These are phyloP conservation scores for Heliornis fulica DNA, from an alignment of 2,113 vertebrate species.

Conservation along the genomic window DNA sequence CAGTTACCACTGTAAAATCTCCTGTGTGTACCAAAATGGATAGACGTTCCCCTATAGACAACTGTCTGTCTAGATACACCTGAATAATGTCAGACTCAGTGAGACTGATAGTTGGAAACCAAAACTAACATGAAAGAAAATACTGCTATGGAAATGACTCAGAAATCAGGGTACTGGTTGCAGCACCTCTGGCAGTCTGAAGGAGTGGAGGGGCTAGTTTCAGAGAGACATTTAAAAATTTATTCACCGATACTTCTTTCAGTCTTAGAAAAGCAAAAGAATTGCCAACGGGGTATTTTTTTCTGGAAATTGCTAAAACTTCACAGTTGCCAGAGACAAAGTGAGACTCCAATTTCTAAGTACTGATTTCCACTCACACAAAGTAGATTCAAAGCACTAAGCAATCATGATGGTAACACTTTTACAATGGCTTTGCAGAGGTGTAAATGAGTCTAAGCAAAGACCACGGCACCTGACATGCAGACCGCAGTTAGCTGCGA, in stretches of 20 bases:
- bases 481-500: accelerated
- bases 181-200: background rate
- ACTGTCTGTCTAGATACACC: background rate
- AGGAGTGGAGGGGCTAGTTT: background rate
- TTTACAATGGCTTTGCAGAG: background rate
- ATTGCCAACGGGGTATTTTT: background rate
- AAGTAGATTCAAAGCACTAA: background rate
- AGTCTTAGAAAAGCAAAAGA: background rate
- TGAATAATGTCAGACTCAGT: background rate
- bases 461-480: background rate
- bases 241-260: background rate
- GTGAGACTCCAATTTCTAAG: background rate
- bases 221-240: background rate
- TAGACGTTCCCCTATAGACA: background rate
- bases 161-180: accelerated
- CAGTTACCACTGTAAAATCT: background rate
- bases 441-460: slow-evolving; percentile 1
- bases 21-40: background rate
- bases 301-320: background rate
- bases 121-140: background rate
- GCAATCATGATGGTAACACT: background rate
- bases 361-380: background rate
- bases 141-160: background rate
- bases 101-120: background rate
- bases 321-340: background rate